A percentile compares a stretch with the other conserved stretches of the same genome.
These are phyloP conservation scores for Gonioctena quinquepunctata DNA, from an alignment of 1,140 invertebrate genomes.

Conservation along the genomic window DNA sequence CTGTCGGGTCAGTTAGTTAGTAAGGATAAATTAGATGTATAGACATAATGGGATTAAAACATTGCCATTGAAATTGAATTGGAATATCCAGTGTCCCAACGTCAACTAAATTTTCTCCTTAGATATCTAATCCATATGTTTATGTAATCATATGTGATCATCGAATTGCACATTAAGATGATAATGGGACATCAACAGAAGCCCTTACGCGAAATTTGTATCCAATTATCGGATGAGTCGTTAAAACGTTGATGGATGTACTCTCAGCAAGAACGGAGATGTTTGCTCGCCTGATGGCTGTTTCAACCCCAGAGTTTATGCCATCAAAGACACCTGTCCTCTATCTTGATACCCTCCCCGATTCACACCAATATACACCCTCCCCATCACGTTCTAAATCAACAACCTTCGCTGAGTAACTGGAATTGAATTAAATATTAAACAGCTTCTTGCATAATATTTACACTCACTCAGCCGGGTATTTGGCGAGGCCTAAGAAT, in stretches of 20 bases:
- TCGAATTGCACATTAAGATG: too few relatives aligned
- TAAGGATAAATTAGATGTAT: too few relatives aligned
- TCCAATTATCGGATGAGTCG: background rate
- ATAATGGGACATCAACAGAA: too few relatives aligned
- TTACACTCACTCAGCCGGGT: background rate
- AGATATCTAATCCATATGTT: too few relatives aligned
- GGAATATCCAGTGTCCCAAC: too few relatives aligned
- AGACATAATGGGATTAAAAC: too few relatives aligned
- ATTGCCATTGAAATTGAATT: too few relatives aligned
- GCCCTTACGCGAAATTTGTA: too few relatives aligned
- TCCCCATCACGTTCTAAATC: background rate
- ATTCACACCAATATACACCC: background rate
- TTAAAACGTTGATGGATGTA: background rate
- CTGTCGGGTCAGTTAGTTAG: too few relatives aligned
- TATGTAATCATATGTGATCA: too few relatives aligned
- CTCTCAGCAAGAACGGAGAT: background rate
- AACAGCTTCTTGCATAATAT: background rate
- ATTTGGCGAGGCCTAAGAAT: background rate
- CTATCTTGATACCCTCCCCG: background rate
- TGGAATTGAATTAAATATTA: background rate
- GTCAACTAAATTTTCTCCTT: too few relatives aligned
- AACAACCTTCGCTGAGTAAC: conserved; percentile 4
- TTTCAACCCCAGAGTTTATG: background rate
- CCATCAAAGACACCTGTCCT: conserved; percentile 6
- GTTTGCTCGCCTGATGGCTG: background rate